phyloP scores from a whole-genome alignment of 2,797 vertebrate genomes.

The Chiloscyllium punctatum region DNA sequence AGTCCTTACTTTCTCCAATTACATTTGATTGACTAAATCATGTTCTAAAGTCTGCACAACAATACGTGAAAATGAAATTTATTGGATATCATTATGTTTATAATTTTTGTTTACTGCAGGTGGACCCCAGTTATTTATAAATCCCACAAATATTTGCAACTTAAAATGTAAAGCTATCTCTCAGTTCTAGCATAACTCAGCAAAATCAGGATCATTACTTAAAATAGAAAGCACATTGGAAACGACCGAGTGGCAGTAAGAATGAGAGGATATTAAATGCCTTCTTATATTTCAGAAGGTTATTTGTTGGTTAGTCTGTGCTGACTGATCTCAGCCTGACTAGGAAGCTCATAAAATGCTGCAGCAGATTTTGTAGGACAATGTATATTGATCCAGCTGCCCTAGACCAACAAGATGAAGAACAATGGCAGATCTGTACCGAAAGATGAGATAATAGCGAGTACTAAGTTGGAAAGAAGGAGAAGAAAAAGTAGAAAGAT shows the following conservation, averaged over 20 bases:
- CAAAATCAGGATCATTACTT: not conserved
- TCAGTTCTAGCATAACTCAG: not conserved
- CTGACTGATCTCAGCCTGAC: too few species aligned
- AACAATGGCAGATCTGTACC: slow-evolving; percentile 68
- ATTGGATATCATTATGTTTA: not conserved
- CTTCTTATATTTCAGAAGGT: too few species aligned
- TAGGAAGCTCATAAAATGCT: slow-evolving; percentile 53
- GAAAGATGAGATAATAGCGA: slow-evolving; percentile 73
- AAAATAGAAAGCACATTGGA: not conserved
- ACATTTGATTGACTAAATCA: too few species aligned
- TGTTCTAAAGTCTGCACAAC: not conserved
- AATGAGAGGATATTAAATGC: not conserved
- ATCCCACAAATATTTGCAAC: not conserved
- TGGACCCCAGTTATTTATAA: not conserved
- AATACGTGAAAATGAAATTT: not conserved
- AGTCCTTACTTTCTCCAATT: too few species aligned
- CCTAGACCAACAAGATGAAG: slow-evolving; percentile 65
- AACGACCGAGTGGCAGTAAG: not conserved
- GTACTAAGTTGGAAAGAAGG: slow-evolving; percentile 64
- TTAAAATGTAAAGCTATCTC: not conserved
- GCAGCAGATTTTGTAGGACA: slow-evolving; percentile 67
- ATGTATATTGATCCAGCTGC: slow-evolving; percentile 69
- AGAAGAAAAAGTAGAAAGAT: slow-evolving; percentile 54
- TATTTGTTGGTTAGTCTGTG: not conserved
- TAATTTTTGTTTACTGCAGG: not conserved